Base-by-base conservation (phyloP, 2,113 vertebrate species). In the Rallus limicola region DNA sequence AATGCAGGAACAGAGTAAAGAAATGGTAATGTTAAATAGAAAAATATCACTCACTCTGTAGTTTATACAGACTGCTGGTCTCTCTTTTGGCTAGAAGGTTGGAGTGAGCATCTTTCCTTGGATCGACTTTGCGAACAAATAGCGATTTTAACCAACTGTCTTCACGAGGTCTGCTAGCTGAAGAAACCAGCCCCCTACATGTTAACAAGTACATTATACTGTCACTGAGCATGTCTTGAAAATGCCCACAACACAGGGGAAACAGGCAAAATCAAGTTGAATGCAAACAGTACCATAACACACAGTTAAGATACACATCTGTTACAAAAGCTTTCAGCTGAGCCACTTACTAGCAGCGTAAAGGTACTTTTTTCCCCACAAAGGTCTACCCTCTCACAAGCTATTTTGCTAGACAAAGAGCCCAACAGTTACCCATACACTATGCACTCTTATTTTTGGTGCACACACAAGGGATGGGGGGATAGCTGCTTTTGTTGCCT, bases 91-190 rank as follows among this genome's bases (percentile, higher is more conserved):
- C 98, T 55, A 99, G 98, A 70, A 99, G 98, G 89, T 99, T 99
- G 89, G 99, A 99, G 96, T 99, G 99, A 71, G 99, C 99, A 29
- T 99, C 99, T 97, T 99, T 99, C 91, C 99, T 98, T 17, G 99
- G 99, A 83, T 99, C 99, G 7, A 99, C 99, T 84, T 99, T 99
- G 94, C 99, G 98, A 72, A 99, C 99, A 96, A 99, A 99, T 33
- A 99, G 98, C 24, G 99, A 99, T 96, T 99, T 99, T 71, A 99
- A 96, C 99, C 99, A 99, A 97, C 99, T 99, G 95, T 99, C 99
- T 91, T 99, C 99, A 33, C 98, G 92, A 64, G 96, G 94, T 87
- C 97, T 98, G 90, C 88, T 85, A 76, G 71, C 92, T 18, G 98
- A 98, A 48, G 93, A 98, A 10, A 96, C 96, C 80, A 99, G 95